Evolutionary conservation across 2,888 invertebrate genomes (phyloP).

Genomic region (Leptinotarsa peninsularis): DNA sequence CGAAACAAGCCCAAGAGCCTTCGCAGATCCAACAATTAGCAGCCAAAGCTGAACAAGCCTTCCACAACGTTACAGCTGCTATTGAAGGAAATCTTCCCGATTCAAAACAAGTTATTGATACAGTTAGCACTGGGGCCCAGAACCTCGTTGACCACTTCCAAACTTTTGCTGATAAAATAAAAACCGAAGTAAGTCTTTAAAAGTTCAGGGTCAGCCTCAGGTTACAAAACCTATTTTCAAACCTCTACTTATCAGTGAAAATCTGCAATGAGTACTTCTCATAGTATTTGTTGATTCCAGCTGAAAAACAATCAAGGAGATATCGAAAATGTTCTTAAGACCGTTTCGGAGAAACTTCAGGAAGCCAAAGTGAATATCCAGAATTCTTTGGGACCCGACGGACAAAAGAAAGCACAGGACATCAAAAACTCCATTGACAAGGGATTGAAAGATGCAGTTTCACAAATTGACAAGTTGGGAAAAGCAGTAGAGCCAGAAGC

Average conservation of each 20-base stretch:
- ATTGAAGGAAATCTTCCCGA: slow-evolving; percentile 55
- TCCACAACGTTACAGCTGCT: slow-evolving; percentile 54
- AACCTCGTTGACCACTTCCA: slow-evolving; percentile 57
- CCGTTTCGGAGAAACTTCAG: slow-evolving; percentile 56
- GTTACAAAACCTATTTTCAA: too few relatives aligned
- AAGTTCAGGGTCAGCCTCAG: too few relatives aligned
- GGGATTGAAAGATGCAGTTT: slow-evolving; percentile 56
- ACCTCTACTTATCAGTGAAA: too few relatives aligned
- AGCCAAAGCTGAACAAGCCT: slow-evolving; percentile 50
- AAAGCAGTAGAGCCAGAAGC: slow-evolving; percentile 60
- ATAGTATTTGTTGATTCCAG: slow-evolving; percentile 28
- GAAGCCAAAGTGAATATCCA: slow-evolving; percentile 55
- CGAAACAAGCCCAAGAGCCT: slow-evolving; percentile 44
- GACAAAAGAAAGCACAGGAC: slow-evolving; percentile 58
- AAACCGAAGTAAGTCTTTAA: slow-evolving; percentile 54
- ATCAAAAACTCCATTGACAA: slow-evolving; percentile 58
- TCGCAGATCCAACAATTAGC: slow-evolving; percentile 53
- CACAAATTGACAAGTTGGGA: slow-evolving; percentile 58
- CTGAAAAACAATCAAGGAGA: slow-evolving; percentile 53
- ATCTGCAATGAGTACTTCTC: too few relatives aligned
- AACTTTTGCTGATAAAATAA: slow-evolving; percentile 55
- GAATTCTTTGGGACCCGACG: slow-evolving; percentile 58
- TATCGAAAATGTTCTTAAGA: slow-evolving; percentile 56
- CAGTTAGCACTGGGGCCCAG: slow-evolving; percentile 56
- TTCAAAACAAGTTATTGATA: slow-evolving; percentile 57